Evolutionary conservation across 2,797 vertebrate genomes (phyloP).

Genomic region (Odontamblyopus rebecca): DNA sequence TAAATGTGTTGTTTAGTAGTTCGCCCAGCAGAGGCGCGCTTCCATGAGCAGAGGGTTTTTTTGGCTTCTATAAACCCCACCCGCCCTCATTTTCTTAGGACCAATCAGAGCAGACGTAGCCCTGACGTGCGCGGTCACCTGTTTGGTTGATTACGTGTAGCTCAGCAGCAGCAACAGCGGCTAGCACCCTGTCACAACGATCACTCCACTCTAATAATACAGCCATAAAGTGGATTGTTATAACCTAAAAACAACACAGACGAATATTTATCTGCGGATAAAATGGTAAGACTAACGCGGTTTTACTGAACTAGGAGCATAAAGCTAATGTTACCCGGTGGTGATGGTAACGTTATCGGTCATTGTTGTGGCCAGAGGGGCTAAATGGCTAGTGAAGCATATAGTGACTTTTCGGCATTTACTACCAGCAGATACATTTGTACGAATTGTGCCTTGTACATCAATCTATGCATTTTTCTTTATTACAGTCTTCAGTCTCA

Average conservation of each 20-base stretch:
- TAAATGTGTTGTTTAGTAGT: slow-evolving; percentile 41
- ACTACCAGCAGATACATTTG: neutral
- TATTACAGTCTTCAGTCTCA: neutral
- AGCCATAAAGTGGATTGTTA: neutral
- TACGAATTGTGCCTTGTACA: neutral
- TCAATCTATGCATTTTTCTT: neutral
- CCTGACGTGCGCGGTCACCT: slow-evolving; percentile 59
- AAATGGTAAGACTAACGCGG: slow-evolving; percentile 53
- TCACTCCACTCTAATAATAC: neutral
- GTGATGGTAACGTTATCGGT: slow-evolving; percentile 37
- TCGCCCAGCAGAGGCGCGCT: slow-evolving; percentile 54
- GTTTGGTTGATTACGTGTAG: slow-evolving; percentile 73
- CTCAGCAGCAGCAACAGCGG: slow-evolving; percentile 32
- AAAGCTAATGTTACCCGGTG: slow-evolving; percentile 41
- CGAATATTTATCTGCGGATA: slow-evolving; percentile 10
- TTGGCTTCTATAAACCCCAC: neutral
- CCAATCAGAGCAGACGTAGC: slow-evolving; percentile 51
- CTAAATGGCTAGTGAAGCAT: slow-evolving; percentile 35
- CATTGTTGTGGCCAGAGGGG: slow-evolving; percentile 51
- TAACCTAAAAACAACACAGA: neutral
- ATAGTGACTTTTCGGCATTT: neutral
- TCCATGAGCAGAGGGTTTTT: no score
- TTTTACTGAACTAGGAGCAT: slow-evolving; percentile 32
- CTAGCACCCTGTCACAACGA: slow-evolving; percentile 37
- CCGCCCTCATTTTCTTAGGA: neutral